Evolutionary conservation across 2,888 invertebrate species (phyloP).

Genomic region (Poecilus cupreus): DNA sequence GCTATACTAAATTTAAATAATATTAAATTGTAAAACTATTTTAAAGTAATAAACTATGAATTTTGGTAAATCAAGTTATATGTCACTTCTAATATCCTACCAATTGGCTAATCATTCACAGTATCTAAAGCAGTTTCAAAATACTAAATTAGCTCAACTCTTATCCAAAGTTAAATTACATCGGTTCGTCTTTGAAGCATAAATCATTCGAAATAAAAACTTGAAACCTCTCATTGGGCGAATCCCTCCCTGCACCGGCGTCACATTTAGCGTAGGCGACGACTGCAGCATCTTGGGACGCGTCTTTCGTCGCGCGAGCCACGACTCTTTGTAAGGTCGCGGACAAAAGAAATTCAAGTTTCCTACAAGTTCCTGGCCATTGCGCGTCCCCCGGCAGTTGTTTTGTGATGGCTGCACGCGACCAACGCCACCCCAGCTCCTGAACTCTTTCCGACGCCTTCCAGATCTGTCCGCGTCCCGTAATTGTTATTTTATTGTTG

Average conservation of each 20-base stretch:
- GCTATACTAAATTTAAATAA: too few relatives aligned
- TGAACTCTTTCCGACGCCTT: neutral
- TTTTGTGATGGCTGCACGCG: constrained; percentile 29
- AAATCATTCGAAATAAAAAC: too few relatives aligned
- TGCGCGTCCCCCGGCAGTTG: constrained; percentile 34
- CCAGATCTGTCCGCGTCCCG: neutral
- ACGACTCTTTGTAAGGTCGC: constrained; percentile 18
- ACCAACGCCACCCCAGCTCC: constrained; percentile 10
- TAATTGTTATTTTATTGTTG: constrained; percentile 51
- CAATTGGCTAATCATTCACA: too few relatives aligned
- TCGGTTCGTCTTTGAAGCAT: too few relatives aligned
- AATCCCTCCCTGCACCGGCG: neutral
- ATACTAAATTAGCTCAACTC: too few relatives aligned
- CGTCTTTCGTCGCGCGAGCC: constrained; percentile 8
- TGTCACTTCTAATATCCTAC: too few relatives aligned
- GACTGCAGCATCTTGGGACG: neutral
- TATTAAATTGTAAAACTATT: too few relatives aligned
- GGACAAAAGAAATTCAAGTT: constrained; percentile 55
- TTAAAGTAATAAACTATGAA: too few relatives aligned
- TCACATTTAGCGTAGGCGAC: neutral
- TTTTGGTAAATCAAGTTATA: too few relatives aligned
- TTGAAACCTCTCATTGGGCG: too few relatives aligned
- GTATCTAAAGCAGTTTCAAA: too few relatives aligned
- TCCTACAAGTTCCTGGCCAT: constrained; percentile 50
- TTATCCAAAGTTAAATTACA: too few relatives aligned